Conservation (phyloP, 1,140 invertebrate genomes). For the Lepidurus arcticus region DNA sequence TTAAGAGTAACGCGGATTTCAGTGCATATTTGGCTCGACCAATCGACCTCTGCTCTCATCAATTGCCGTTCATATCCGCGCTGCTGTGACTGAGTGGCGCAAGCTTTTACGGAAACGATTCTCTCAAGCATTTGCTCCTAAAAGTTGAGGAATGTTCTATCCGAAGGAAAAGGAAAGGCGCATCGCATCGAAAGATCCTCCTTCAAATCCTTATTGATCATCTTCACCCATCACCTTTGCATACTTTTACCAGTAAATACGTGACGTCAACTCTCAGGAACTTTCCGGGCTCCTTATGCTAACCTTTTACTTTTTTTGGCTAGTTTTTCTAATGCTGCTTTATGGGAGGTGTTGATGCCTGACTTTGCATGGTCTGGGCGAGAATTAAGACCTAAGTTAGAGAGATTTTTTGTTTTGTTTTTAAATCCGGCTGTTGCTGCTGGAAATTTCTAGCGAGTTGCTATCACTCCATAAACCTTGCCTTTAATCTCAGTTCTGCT, state of each 20-base stretch:
- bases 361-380: too few species aligned
- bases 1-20: not conserved
- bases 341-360: too few species aligned
- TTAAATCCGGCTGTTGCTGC: too few species aligned
- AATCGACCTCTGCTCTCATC: constrained; percentile 6
- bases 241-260: not conserved
- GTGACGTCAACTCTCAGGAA: not conserved
- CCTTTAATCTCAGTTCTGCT: too few species aligned
- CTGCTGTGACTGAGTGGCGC: not conserved
- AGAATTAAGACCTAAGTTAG: too few species aligned
- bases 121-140: not conserved
- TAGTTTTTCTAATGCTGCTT: not conserved
- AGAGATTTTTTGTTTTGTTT: too few species aligned
- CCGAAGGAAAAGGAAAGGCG: not conserved
- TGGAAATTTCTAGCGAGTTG: too few species aligned
- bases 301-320: not conserved
- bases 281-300: not conserved
- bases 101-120: not conserved
- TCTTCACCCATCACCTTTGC: constrained; percentile 15
- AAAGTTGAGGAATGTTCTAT: not conserved
- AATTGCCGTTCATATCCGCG: not conserved
- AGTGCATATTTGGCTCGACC: constrained; percentile 2
- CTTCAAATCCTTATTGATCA: constrained; percentile 14
- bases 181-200: not conserved
- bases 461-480: too few species aligned